Evolutionary conservation across 2,888 invertebrate genomes (phyloP).

Genomic region (Mayetiola destructor): DNA sequence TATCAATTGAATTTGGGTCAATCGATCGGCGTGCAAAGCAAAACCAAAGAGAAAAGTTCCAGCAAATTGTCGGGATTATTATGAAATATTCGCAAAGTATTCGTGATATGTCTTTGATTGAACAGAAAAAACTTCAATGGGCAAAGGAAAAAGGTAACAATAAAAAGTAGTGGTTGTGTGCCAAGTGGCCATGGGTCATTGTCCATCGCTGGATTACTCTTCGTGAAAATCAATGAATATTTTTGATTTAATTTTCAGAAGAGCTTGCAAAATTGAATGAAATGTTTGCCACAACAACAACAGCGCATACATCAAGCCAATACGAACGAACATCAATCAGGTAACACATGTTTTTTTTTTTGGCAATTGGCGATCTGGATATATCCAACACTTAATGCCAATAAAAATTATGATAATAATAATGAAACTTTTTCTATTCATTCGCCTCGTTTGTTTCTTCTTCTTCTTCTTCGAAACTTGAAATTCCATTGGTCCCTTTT

Average conservation of each 20-base stretch:
- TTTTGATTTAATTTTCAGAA: constrained; percentile 41
- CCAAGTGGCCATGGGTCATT: too few relatives aligned
- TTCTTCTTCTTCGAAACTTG: background rate
- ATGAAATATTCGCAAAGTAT: too few relatives aligned
- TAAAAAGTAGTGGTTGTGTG: constrained; percentile 13
- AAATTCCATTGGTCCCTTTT: background rate
- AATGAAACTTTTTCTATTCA: background rate
- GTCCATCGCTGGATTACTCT: too few relatives aligned
- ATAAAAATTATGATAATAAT: background rate
- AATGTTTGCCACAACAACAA: constrained; percentile 55
- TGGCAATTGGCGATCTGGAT: background rate
- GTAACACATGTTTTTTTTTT: constrained; percentile 16
- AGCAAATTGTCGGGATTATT: too few relatives aligned
- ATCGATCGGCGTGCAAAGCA: too few relatives aligned
- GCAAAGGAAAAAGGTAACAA: constrained; percentile 73
- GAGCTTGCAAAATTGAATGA: constrained; percentile 65
- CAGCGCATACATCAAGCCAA: constrained; percentile 35
- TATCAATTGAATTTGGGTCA: too few relatives aligned
- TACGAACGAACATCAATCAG: constrained; percentile 34
- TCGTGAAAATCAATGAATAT: too few relatives aligned
- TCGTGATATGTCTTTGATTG: constrained; percentile 45
- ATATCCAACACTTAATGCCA: background rate
- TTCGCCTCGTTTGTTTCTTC: background rate
- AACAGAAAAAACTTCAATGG: constrained; percentile 87
- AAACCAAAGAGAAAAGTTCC: too few relatives aligned